phyloP scores from a whole-genome alignment of 2,888 invertebrate genomes.

The Mycogona germanica region DNA sequence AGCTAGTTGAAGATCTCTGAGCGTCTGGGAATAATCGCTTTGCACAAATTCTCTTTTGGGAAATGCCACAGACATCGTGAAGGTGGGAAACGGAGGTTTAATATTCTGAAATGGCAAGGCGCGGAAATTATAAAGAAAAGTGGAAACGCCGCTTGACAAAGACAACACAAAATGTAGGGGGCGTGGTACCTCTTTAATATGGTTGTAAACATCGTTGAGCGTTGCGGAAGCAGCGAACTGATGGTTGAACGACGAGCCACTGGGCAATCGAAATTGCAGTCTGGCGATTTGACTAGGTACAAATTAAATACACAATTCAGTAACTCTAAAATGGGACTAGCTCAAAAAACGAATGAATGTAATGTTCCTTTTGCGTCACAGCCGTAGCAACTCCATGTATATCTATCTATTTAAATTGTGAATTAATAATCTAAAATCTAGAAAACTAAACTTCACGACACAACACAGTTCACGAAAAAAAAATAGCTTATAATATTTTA shows the following conservation, averaged over 20 bases:
- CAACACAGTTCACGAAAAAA: constrained; percentile 3
- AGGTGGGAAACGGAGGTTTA: constrained; percentile 30
- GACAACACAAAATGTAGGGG: not conserved
- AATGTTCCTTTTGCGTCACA: too few species aligned
- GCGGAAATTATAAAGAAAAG: not conserved
- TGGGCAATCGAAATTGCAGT: constrained; percentile 75
- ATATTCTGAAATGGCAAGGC: constrained; percentile 5
- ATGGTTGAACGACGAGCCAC: constrained; percentile 59
- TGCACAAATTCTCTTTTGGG: constrained; percentile 54
- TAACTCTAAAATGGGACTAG: not conserved
- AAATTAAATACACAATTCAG: constrained; percentile 17
- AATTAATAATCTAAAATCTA: too few species aligned
- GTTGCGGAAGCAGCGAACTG: constrained; percentile 55
- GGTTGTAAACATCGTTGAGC: constrained; percentile 41
- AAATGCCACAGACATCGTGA: constrained; percentile 62
- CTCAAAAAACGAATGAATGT: not conserved
- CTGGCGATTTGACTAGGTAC: constrained; percentile 46
- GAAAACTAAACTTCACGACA: constrained; percentile 3
- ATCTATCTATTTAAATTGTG: too few species aligned
- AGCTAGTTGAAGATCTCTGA: constrained; percentile 53
- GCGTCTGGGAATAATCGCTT: constrained; percentile 42
- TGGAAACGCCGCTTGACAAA: not conserved
- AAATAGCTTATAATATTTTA: not conserved
- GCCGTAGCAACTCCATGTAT: too few species aligned
- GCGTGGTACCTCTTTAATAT: constrained; percentile 26